phyloP scores from a whole-genome alignment of 37 sponge, comb jelly and placozoan species.

The Spongia lamella region DNA sequence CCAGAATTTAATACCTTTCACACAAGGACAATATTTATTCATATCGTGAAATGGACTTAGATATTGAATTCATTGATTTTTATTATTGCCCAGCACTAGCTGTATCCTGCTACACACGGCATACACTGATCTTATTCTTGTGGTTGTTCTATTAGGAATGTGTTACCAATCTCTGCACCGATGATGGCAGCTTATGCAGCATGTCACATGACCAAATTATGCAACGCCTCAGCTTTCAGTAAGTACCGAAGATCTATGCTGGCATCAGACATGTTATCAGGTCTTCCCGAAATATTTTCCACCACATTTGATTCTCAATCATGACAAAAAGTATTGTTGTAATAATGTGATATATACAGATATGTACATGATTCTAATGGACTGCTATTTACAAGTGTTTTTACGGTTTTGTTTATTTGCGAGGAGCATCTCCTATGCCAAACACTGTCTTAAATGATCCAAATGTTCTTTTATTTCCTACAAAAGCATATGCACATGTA shows the following conservation, averaged over 20 bases:
- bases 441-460: constrained; percentile 45
- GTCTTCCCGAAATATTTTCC: constrained; percentile 10
- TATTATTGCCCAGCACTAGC: too few relatives aligned
- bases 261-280: constrained; percentile 70
- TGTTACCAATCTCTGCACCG: constrained; percentile 7
- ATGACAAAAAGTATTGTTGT: not conserved
- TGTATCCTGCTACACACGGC: too few relatives aligned
- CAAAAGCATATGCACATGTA: too few relatives aligned
- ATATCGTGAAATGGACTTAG: too few relatives aligned
- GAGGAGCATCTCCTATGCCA: constrained; percentile 40
- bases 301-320: constrained; percentile 19
- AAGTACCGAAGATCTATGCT: constrained; percentile 77
- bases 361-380: not conserved
- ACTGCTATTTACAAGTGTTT: not conserved
- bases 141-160: not conserved
- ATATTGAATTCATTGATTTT: too few relatives aligned
- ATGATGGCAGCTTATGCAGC: constrained; percentile 73
- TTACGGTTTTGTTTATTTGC: not conserved
- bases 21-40: too few relatives aligned
- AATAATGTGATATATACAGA: not conserved
- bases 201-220: constrained; percentile 70
- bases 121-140: too few relatives aligned
- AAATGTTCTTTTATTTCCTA: constrained; percentile 13
- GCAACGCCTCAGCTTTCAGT: constrained; percentile 56
- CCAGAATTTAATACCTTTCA: too few relatives aligned